Evolutionary conservation across 2,888 invertebrate species (phyloP).

Genomic region (Paralinhomoeus sp.): DNA sequence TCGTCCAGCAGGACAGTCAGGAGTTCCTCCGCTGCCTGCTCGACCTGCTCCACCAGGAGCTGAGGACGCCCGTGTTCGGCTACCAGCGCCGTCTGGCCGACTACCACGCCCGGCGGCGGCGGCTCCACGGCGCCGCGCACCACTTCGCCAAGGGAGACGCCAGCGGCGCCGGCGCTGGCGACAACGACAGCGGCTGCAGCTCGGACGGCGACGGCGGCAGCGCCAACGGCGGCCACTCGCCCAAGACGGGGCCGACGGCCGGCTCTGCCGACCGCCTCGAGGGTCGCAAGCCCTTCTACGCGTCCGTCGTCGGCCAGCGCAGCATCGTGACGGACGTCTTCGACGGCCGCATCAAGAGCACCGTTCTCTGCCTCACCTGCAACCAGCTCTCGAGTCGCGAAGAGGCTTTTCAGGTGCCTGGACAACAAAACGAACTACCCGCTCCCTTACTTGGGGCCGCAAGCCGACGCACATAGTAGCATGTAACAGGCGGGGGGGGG

Average conservation of each 20-base stretch:
- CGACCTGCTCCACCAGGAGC: constrained; percentile 87
- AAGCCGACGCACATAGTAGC: too few relatives aligned
- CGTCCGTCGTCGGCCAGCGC: constrained; percentile 25
- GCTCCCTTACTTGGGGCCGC: too few relatives aligned
- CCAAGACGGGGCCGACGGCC: background rate
- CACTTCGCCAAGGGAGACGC: constrained; percentile 77
- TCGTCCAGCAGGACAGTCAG: constrained; percentile 90
- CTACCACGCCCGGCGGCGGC: too few relatives aligned
- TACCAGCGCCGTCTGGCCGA: too few relatives aligned
- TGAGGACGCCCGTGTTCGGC: constrained; percentile 26
- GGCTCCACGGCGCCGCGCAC: constrained; percentile 40
- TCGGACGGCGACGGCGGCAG: constrained; percentile 5
- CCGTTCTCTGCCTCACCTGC: constrained; percentile 88
- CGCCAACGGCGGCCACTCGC: background rate
- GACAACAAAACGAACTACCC: too few relatives aligned
- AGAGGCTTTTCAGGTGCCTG: constrained; percentile 51
- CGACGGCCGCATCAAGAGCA: constrained; percentile 77
- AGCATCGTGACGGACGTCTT: constrained; percentile 79
- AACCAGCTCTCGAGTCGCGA: constrained; percentile 60
- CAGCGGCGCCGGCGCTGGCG: too few relatives aligned
- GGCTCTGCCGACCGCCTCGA: too few relatives aligned
- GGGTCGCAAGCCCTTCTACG: too few relatives aligned
- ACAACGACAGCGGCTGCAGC: constrained; percentile 47
- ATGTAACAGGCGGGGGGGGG: too few relatives aligned
- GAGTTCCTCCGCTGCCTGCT: constrained; percentile 92